Percentiles rank a stretch among this genome's conserved stretches.
phyloP scores from a whole-genome alignment of 2,113 vertebrate genomes.

The Myanophis thanlyinensis region DNA sequence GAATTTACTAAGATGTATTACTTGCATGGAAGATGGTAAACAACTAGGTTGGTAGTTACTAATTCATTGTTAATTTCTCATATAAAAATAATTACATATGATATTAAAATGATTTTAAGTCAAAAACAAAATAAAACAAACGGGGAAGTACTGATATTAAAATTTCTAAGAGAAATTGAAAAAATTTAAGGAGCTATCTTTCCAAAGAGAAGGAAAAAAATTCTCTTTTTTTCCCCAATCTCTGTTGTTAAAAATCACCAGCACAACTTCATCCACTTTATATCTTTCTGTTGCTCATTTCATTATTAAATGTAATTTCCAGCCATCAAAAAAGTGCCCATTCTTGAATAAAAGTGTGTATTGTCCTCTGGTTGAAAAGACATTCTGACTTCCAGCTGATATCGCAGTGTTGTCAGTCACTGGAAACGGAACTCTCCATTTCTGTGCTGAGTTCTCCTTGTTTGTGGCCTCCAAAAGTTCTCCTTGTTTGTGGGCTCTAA shows the following conservation, averaged over 20 bases:
- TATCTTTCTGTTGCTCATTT: not conserved
- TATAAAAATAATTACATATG: not conserved
- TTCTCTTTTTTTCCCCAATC: not conserved
- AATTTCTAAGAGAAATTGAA: not conserved
- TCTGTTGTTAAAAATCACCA: not conserved
- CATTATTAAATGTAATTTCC: not conserved
- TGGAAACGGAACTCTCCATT: too few relatives aligned
- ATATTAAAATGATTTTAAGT: not conserved
- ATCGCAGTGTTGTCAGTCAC: too few relatives aligned
- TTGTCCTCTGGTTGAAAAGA: too few relatives aligned
- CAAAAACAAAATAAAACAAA: not conserved
- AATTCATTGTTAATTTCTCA: not conserved
- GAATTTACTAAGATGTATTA: not conserved
- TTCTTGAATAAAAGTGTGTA: not conserved
- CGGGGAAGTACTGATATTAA: not conserved
- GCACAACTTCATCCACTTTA: not conserved
- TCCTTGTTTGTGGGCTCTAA: too few relatives aligned
- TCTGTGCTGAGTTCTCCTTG: too few relatives aligned
- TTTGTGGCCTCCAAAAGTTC: too few relatives aligned
- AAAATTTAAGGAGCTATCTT: not conserved
- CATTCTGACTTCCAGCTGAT: too few relatives aligned
- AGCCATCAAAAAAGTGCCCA: not conserved
- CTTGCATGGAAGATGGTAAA: not conserved
- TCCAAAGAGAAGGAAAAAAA: not conserved
- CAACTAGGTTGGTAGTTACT: not conserved